A percentile compares a stretch with the other conserved stretches of the same genome.
phyloP scores from a whole-genome alignment of 2,797 vertebrate genomes.

The Epinephelus malabaricus region DNA sequence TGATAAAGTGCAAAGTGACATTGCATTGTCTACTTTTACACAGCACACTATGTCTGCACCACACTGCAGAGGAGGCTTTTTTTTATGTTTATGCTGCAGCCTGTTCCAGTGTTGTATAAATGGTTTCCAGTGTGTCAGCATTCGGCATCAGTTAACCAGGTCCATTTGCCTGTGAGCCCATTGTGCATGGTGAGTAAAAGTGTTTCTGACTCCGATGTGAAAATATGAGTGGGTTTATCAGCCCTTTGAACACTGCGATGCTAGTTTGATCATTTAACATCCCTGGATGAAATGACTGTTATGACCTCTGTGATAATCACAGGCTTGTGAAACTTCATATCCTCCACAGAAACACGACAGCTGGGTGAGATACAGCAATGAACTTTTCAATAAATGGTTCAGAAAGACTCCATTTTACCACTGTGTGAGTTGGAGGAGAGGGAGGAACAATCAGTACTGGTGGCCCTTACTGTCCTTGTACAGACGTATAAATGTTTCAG shows the following conservation, averaged over 20 bases:
- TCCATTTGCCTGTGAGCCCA: constrained; percentile 19
- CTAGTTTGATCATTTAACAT: constrained; percentile 12
- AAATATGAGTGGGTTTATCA: constrained; percentile 30
- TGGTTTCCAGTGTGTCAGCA: constrained; percentile 29
- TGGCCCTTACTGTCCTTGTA: not conserved
- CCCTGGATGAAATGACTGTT: not conserved
- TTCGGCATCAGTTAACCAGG: constrained; percentile 31
- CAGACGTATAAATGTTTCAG: not conserved
- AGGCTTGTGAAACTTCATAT: constrained; percentile 32
- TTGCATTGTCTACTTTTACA: not conserved
- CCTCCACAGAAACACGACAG: constrained; percentile 18
- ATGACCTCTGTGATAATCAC: constrained; percentile 30
- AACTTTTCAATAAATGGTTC: constrained; percentile 21
- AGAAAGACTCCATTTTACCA: not conserved
- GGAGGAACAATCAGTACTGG: not conserved
- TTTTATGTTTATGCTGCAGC: constrained; percentile 15
- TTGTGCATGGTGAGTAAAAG: constrained; percentile 15
- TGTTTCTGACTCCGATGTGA: constrained; percentile 16
- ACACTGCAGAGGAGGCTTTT: not conserved
- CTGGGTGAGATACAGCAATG: not conserved
- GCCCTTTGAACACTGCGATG: not conserved
- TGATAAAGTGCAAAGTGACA: not conserved
- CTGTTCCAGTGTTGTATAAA: not conserved
- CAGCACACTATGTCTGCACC: not conserved
- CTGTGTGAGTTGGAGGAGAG: not conserved